These are phyloP conservation scores for Cichlasoma orientale DNA, from an alignment of 2,797 vertebrate species.

Conservation along the genomic window DNA sequence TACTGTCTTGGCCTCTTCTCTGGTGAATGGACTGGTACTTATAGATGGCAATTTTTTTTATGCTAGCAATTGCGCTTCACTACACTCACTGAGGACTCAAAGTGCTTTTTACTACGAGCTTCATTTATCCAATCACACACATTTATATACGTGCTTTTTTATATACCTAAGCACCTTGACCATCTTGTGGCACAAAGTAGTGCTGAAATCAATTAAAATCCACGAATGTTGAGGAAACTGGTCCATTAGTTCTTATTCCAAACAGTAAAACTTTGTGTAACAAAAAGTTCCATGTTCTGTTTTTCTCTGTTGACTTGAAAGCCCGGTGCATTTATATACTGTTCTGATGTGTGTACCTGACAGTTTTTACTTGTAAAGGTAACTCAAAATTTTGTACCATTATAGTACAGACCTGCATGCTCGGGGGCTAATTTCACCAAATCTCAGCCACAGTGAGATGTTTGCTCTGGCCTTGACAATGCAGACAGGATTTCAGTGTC, in stretches of 20 bases:
- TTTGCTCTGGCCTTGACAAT: background rate
- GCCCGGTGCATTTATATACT: background rate
- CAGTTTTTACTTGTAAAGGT: background rate
- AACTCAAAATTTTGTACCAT: background rate
- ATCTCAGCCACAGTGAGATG: background rate
- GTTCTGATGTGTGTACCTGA: background rate
- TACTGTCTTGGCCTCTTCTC: too few relatives aligned
- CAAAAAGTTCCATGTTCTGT: background rate
- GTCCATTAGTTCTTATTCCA: background rate
- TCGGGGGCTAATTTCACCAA: background rate
- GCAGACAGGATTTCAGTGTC: slow-evolving; percentile 1
- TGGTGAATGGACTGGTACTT: too few relatives aligned
- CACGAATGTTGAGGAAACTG: background rate
- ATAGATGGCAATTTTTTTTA: too few relatives aligned
- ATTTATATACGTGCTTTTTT: background rate
- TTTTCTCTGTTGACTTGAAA: background rate
- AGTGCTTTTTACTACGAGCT: too few relatives aligned
- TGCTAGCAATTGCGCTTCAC: too few relatives aligned
- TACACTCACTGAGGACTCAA: too few relatives aligned
- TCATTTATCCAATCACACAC: background rate
- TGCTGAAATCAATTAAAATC: background rate
- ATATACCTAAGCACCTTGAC: background rate
- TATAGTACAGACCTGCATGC: background rate
- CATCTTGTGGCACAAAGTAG: background rate
- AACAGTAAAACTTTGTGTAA: background rate